Percentiles rank a stretch among this genome's conserved stretches.
Conservation (phyloP, 2,888 invertebrate genomes). For the Eupithecia pulchellata region DNA sequence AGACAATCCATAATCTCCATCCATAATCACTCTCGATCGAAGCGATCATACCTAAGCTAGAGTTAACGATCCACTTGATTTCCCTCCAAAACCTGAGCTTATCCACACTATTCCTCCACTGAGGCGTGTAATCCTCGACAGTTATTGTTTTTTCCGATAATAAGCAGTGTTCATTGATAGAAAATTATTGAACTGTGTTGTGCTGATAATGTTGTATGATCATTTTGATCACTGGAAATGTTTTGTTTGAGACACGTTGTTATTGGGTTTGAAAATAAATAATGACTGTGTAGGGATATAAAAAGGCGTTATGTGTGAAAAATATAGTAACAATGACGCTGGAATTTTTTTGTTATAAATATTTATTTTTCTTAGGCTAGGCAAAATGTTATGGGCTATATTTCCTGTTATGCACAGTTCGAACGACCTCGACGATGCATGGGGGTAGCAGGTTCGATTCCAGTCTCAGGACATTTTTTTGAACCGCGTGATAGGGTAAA, state of each 20-base stretch:
- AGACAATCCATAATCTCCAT: too few relatives aligned
- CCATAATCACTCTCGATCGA: too few relatives aligned
- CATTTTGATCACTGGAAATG: slow-evolving; percentile 52
- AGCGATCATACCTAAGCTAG: too few relatives aligned
- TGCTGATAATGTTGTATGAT: slow-evolving; percentile 32
- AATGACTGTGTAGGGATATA: background rate
- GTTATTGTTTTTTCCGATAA: slow-evolving; percentile 82
- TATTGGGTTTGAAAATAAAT: slow-evolving; percentile 11
- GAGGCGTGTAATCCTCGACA: slow-evolving; percentile 68
- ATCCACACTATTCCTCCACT: slow-evolving; percentile 54
- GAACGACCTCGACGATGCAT: too few relatives aligned
- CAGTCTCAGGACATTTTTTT: too few relatives aligned
- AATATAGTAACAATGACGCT: too few relatives aligned
- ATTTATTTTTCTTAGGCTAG: too few relatives aligned
- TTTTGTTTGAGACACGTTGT: slow-evolving; percentile 21
- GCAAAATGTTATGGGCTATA: too few relatives aligned
- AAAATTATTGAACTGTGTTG: slow-evolving; percentile 75
- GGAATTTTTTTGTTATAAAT: background rate
- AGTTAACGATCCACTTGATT: background rate
- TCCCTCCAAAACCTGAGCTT: background rate
- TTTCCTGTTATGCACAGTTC: too few relatives aligned
- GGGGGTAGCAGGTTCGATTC: too few relatives aligned
- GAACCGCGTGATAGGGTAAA: too few relatives aligned
- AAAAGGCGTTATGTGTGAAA: too few relatives aligned
- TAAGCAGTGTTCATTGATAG: slow-evolving; percentile 81